Percentiles rank a stretch among this genome's conserved stretches.
Evolutionary conservation across 2,888 invertebrate genomes (phyloP).

Genomic region (Rosalia funebris): DNA sequence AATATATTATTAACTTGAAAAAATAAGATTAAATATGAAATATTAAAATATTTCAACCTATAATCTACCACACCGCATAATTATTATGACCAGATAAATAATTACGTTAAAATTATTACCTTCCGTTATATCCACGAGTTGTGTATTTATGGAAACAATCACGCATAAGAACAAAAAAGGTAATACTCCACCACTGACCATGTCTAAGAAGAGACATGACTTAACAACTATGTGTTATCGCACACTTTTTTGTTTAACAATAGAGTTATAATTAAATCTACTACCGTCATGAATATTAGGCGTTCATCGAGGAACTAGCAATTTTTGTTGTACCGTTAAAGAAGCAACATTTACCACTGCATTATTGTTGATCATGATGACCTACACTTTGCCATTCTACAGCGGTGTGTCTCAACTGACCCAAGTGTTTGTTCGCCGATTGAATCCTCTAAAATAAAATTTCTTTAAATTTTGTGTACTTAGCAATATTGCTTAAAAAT

Average conservation of each 20-base stretch:
- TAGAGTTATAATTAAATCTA: background rate
- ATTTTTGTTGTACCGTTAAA: constrained; percentile 19
- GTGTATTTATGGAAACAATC: background rate
- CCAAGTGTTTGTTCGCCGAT: no score
- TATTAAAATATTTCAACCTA: no score
- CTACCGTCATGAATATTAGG: background rate
- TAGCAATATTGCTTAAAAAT: no score
- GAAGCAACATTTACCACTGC: constrained; percentile 19
- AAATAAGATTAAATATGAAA: no score
- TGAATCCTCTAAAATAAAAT: no score
- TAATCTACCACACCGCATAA: no score
- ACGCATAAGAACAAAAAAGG: constrained; percentile 3
- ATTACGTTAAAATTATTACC: constrained; percentile 3
- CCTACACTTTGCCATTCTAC: constrained; percentile 26
- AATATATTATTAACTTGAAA: no score
- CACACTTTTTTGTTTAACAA: constrained; percentile 3
- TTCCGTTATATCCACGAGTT: constrained; percentile 2
- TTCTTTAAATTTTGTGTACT: no score
- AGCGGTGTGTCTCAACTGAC: constrained; percentile 2
- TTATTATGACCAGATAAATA: no score
- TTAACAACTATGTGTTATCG: background rate
- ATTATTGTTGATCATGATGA: constrained; percentile 15
- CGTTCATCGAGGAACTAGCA: constrained; percentile 13
- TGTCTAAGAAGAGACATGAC: constrained; percentile 25
- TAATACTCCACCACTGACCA: constrained; percentile 18